Conservation (phyloP, 1,140 invertebrate species). For the Leptopilina boulardi region DNA sequence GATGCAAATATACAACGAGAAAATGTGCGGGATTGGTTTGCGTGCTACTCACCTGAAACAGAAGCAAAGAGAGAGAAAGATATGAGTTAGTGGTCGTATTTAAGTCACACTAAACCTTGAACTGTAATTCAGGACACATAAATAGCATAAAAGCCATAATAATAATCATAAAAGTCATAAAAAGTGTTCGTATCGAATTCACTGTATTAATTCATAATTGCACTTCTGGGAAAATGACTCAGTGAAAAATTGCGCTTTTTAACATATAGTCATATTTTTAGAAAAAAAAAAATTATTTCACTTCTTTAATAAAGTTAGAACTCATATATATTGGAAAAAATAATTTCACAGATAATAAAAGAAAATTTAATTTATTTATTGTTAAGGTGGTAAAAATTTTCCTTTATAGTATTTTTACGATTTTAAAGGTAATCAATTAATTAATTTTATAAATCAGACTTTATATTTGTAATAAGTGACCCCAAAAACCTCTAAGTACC, state of each 20-base stretch:
- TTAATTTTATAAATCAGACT: too few relatives aligned
- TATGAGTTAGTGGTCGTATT: conserved; percentile 23
- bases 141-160: not conserved
- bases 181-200: not conserved
- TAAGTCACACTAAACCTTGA: conserved; percentile 19
- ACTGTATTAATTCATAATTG: not conserved
- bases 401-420: too few relatives aligned
- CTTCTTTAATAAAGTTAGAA: too few relatives aligned
- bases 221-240: not conserved
- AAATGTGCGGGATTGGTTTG: conserved; percentile 38
- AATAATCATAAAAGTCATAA: conserved; percentile 1
- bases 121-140: conserved; percentile 9
- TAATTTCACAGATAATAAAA: too few relatives aligned
- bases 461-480: too few relatives aligned
- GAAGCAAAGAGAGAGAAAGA: conserved; percentile 35
- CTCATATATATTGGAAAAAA: too few relatives aligned
- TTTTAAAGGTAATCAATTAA: too few relatives aligned
- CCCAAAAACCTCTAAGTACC: too few relatives aligned
- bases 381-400: too few relatives aligned
- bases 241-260: not conserved
- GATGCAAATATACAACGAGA: not conserved
- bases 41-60: conserved; percentile 55
- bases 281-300: too few relatives aligned
- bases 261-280: too few relatives aligned
- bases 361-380: too few relatives aligned